A percentile compares a stretch with the other conserved stretches of the same genome.
phyloP scores from a whole-genome alignment of 2,888 invertebrate genomes.

The Drosophila testacea region DNA sequence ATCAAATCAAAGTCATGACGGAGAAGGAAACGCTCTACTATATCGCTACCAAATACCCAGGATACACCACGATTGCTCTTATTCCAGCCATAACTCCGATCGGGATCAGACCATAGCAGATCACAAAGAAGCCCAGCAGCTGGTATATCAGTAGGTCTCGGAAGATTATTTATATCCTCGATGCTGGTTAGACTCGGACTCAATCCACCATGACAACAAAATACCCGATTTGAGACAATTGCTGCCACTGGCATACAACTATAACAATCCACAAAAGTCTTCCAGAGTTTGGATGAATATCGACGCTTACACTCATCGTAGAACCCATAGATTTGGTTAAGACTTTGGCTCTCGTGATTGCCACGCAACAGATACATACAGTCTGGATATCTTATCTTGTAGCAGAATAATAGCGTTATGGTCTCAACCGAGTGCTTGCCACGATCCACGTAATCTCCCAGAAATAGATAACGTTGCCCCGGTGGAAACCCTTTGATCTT shows the following conservation, averaged over 20 bases:
- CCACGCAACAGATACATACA: slow-evolving; percentile 96
- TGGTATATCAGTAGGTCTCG: slow-evolving; percentile 98
- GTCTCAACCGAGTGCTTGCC: slow-evolving; percentile 95
- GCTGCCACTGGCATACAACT: slow-evolving; percentile 99
- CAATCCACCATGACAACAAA: slow-evolving; percentile 97
- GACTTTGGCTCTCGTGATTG: slow-evolving; percentile 97
- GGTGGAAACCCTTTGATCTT: slow-evolving; percentile 99
- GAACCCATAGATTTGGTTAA: slow-evolving; percentile 98
- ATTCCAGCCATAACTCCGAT: slow-evolving; percentile 96
- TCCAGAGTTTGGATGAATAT: slow-evolving; percentile 99
- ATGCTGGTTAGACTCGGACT: slow-evolving; percentile 97
- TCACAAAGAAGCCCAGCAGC: slow-evolving; percentile 98
- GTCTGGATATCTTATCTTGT: slow-evolving; percentile 97
- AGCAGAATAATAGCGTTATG: slow-evolving; percentile 97
- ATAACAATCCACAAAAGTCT: slow-evolving; percentile 99
- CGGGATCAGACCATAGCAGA: slow-evolving; percentile 98
- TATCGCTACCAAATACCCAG: slow-evolving; percentile 98
- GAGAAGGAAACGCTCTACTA: slow-evolving; percentile 97
- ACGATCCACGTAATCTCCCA: slow-evolving; percentile 94
- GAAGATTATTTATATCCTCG: slow-evolving; percentile 98
- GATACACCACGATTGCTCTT: slow-evolving; percentile 99
- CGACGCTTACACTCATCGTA: slow-evolving; percentile 95
- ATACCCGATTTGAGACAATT: slow-evolving; percentile 99
- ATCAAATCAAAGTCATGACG: slow-evolving; percentile 98
- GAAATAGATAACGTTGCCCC: slow-evolving; percentile 98